Percentiles rank a stretch among this genome's conserved stretches.
Conservation (phyloP, 2,797 vertebrate genomes). For the Eurystomus glaucurus region DNA sequence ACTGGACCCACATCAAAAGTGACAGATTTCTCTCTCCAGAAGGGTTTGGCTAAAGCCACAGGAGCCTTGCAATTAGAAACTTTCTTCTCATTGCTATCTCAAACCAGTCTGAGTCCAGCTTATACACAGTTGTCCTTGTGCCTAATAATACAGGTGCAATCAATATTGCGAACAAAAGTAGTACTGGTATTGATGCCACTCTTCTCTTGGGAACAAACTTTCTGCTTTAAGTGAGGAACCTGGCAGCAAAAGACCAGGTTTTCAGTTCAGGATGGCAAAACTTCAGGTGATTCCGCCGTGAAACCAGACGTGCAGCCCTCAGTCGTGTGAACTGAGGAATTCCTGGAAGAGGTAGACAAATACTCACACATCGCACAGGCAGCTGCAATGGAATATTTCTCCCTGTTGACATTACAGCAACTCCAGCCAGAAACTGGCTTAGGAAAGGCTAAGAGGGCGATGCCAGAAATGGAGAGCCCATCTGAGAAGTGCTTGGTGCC, state of each 20-base stretch:
- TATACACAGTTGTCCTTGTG: not conserved
- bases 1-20: rapidly evolving
- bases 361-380: not conserved
- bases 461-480: rapidly evolving
- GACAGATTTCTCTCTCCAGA: not conserved
- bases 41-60: not conserved
- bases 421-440: not conserved
- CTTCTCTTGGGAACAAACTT: not conserved
- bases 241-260: not conserved
- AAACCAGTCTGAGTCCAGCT: rapidly evolving
- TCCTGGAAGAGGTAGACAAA: not conserved
- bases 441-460: not conserved
- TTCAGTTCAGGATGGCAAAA: not conserved
- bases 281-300: not conserved
- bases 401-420: not conserved
- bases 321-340: not conserved
- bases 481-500: not conserved
- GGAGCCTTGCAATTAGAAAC: not conserved
- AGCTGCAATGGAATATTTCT: not conserved
- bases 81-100: not conserved
- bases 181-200: too few species aligned
- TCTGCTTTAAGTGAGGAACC: not conserved
- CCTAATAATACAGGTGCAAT: not conserved
- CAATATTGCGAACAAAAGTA: rapidly evolving
- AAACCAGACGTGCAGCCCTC: not conserved